Evolutionary conservation across 2,113 vertebrate species (phyloP), one percentile per base, ranked within the genome.

Genomic region (Panurus biarmicus): DNA sequence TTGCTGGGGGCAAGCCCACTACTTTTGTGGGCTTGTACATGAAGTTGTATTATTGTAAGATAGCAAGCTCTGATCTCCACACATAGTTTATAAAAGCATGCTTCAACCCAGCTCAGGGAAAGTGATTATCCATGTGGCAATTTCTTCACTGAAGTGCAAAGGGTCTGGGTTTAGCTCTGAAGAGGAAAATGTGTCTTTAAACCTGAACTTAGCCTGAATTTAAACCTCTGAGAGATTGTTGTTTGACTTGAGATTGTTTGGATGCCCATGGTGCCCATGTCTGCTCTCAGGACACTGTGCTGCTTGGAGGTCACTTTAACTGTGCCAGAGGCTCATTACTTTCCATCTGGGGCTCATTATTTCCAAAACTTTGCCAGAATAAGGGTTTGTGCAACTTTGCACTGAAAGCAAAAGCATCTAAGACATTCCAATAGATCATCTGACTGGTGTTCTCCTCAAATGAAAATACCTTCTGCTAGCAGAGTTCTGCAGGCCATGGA

Each of bases 191-290:
- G 11, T 74, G 16, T 53, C 29, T 84, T 74, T 81, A 67, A 71
- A 81, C 25, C 26, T 50, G 38, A 74, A 53, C 7, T 65, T 48
- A 48, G 3, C 20, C 60, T 81, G 36, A 65, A 42, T 90, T 67
- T 69, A 83, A 80, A 35, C 16, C 25, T 42, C 44, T 47, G 51
- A 56, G 21, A 71, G 40, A 20, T 20, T 44, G 35, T 23, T 85
- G 10, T 78, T 87, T 72, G 22, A 35, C 16, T 19, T 21, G 26
- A 75, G 44, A 29, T 82, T 28, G 11, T 33, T 85, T 64, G 42
- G 31, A 44, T 72, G 72, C 31, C 31, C 0, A 0, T 13, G 17
- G 38, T 69, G 79, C n/a, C 33, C 0, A 0, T 24, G 21, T n/a
- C n/a, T 51, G 25, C 74, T 75, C 40, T 31, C 10, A 40, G 67